These are phyloP conservation scores for Pipistrellus kuhlii DNA, from an alignment of 2,797 vertebrate genomes.

Conservation along the genomic window DNA sequence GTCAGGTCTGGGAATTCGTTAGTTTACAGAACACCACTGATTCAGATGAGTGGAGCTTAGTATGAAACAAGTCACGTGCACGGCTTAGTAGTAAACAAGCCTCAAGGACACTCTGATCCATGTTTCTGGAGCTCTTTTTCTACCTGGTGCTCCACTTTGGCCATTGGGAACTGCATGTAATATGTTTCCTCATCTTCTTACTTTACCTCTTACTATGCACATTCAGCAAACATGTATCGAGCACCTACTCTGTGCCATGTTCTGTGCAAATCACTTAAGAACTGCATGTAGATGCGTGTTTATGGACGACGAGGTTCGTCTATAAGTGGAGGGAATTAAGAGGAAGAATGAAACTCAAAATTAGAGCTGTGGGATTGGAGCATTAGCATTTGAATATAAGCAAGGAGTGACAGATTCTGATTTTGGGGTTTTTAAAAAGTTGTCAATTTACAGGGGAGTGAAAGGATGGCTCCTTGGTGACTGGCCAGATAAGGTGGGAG, in stretches of 20 bases:
- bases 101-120: neutral
- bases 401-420: neutral
- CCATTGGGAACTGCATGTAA: neutral
- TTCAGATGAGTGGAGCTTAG: neutral
- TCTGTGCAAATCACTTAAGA: neutral
- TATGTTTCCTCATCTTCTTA: neutral
- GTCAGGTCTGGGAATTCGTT: neutral
- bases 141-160: neutral
- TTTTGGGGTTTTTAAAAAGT: neutral
- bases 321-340: neutral
- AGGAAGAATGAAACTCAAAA: neutral
- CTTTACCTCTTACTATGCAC: neutral
- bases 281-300: neutral
- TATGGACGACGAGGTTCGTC: neutral
- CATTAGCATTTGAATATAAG: neutral
- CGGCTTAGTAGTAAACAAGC: neutral
- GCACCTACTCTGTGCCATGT: neutral
- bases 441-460: neutral
- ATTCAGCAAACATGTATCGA: neutral
- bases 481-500: neutral
- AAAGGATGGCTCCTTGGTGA: neutral
- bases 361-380: neutral
- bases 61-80: neutral
- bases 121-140: neutral
- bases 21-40: neutral